phyloP scores from a whole-genome alignment of 2,888 invertebrate species.

The Caenorhabditis drosophilae region DNA sequence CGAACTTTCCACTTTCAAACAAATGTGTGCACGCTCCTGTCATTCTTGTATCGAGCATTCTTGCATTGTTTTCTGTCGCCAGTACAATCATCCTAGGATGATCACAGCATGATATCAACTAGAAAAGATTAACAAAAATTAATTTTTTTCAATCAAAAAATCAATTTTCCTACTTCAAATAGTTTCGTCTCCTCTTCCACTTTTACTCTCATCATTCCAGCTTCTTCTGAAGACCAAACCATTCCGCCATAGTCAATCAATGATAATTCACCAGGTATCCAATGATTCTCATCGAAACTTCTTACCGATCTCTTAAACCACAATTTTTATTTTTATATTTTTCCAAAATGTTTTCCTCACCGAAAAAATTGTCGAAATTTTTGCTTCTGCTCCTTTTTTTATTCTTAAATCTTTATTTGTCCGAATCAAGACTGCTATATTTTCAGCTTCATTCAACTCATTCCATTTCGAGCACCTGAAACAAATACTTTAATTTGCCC shows the following conservation, averaged over 20 bases:
- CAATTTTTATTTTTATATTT: background rate
- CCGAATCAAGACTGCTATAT: background rate
- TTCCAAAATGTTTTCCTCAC: background rate
- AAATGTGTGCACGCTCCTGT: background rate
- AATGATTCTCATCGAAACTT: constrained; percentile 22
- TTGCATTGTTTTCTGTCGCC: constrained; percentile 7
- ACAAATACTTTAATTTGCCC: background rate
- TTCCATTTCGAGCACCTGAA: constrained; percentile 3
- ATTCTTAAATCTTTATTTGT: background rate
- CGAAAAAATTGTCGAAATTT: background rate
- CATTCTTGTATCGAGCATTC: constrained; percentile 12
- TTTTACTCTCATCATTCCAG: background rate
- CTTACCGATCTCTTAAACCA: constrained; percentile 16
- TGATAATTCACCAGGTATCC: constrained; percentile 20
- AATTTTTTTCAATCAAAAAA: background rate
- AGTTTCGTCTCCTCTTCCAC: constrained; percentile 6
- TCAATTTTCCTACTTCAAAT: background rate
- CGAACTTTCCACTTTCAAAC: constrained; percentile 8
- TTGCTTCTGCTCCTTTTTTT: background rate
- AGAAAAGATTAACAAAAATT: constrained; percentile 2
- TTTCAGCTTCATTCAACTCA: background rate
- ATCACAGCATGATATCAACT: constrained; percentile 11
- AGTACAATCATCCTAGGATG: constrained; percentile 19
- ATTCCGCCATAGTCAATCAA: constrained; percentile 32
- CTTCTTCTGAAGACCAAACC: constrained; percentile 11